A percentile compares a stretch with the other conserved stretches of the same genome.
These are phyloP conservation scores for Sitobion miscanthi DNA, from an alignment of 1,140 invertebrate species.

Conservation along the genomic window DNA sequence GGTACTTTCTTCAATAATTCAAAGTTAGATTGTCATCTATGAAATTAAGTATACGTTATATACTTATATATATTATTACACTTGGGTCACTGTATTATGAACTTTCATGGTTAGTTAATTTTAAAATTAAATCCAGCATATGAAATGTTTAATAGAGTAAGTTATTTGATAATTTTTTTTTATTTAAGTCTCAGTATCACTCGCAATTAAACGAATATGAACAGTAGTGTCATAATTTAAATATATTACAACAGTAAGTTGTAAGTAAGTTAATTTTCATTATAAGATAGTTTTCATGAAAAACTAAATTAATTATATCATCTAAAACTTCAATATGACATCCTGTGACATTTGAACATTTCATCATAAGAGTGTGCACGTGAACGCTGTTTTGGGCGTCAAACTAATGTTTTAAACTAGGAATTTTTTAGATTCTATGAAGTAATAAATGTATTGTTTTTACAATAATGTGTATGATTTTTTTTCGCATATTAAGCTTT, in stretches of 20 bases:
- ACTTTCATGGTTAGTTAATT: not conserved
- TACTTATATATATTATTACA: not conserved
- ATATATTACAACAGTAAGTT: not conserved
- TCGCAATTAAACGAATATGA: not conserved
- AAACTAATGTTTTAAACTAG: too few species aligned
- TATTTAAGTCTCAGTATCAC: not conserved
- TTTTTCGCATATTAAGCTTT: too few species aligned
- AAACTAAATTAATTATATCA: too few species aligned
- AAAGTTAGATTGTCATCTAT: not conserved
- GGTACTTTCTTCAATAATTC: not conserved
- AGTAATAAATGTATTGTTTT: too few species aligned
- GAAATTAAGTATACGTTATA: not conserved
- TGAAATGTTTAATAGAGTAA: not conserved
- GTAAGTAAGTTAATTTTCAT: not conserved
- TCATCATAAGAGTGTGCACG: too few species aligned
- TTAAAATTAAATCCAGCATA: not conserved
- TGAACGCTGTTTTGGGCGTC: too few species aligned
- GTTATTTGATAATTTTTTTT: not conserved
- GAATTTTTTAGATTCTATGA: too few species aligned
- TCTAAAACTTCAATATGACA: too few species aligned
- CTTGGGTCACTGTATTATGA: not conserved
- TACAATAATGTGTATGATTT: too few species aligned
- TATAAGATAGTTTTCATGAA: too few species aligned
- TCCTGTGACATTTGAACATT: too few species aligned
- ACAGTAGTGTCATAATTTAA: not conserved